These are phyloP conservation scores for Patella pellucida DNA, from an alignment of 2,888 invertebrate genomes.

Conservation along the genomic window DNA sequence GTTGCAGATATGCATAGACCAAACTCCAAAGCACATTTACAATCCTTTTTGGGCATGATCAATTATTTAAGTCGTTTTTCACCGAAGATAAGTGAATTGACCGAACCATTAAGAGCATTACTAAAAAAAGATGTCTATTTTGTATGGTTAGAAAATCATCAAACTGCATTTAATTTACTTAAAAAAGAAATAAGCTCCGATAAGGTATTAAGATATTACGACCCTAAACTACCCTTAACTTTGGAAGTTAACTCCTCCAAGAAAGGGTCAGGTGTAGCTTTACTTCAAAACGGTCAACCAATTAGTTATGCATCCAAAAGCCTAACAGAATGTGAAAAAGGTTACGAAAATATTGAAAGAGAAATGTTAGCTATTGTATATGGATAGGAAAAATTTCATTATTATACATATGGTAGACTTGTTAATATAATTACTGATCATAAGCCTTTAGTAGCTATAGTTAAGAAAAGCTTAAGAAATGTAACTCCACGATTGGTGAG, in stretches of 20 bases:
- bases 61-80: slow-evolving; percentile 31
- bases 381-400: too few species aligned
- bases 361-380: slow-evolving; percentile 4
- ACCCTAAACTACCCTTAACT: slow-evolving; percentile 26
- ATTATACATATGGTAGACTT: slow-evolving; percentile 1
- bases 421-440: slow-evolving; percentile 4
- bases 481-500: background rate
- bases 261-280: slow-evolving; percentile 40
- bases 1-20: slow-evolving; percentile 28
- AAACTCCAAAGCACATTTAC: slow-evolving; percentile 26
- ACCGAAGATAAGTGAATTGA: slow-evolving; percentile 21
- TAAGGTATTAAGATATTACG: slow-evolving; percentile 22
- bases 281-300: slow-evolving; percentile 41
- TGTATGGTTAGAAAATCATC: slow-evolving; percentile 28
- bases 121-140: slow-evolving; percentile 29
- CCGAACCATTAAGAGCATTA: slow-evolving; percentile 22
- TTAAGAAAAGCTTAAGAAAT: slow-evolving; percentile 1
- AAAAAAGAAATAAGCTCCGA: slow-evolving; percentile 17
- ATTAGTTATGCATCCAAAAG: slow-evolving; percentile 47
- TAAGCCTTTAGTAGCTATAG: background rate
- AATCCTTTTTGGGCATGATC: slow-evolving; percentile 31
- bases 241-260: slow-evolving; percentile 43
- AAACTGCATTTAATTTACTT: slow-evolving; percentile 21
- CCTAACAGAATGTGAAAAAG: background rate
- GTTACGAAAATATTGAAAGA: too few species aligned